phyloP scores from a whole-genome alignment of 1,140 invertebrate species.

The Hycleus cichorii region DNA sequence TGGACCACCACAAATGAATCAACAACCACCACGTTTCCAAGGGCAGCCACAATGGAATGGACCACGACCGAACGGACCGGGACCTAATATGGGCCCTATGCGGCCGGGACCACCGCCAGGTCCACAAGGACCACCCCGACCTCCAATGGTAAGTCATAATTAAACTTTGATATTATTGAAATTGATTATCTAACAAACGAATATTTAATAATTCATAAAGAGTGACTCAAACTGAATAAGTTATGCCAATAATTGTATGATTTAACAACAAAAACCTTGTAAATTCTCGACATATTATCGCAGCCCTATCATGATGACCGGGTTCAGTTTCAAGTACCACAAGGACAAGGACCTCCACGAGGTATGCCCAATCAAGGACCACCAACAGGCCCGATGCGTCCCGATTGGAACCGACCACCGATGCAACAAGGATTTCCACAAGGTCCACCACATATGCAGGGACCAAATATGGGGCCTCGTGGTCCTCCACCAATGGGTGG shows the following conservation, averaged over 20 bases:
- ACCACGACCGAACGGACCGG: constrained; percentile 50
- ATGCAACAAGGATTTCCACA: constrained; percentile 49
- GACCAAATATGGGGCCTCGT: constrained; percentile 51
- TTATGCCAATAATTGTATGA: too few species aligned
- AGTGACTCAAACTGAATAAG: too few species aligned
- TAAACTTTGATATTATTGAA: background rate
- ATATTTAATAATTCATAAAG: background rate
- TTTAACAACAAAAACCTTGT: too few species aligned
- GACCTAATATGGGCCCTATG: constrained; percentile 47
- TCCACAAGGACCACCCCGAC: constrained; percentile 51
- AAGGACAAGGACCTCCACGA: constrained; percentile 54
- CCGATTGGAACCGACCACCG: constrained; percentile 71
- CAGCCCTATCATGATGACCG: too few species aligned
- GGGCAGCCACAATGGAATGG: constrained; percentile 53
- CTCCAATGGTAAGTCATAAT: constrained; percentile 54
- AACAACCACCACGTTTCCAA: constrained; percentile 51
- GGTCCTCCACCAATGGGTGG: constrained; percentile 45
- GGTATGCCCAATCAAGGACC: constrained; percentile 54
- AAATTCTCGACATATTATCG: too few species aligned
- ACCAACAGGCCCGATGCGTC: constrained; percentile 54
- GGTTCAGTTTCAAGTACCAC: constrained; percentile 51
- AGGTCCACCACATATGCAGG: constrained; percentile 60
- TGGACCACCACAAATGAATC: constrained; percentile 45
- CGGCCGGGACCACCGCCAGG: constrained; percentile 51
- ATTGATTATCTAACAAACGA: background rate